A percentile compares a stretch with the other conserved stretches of the same genome.
Evolutionary conservation across 2,888 invertebrate species (phyloP).

Genomic region (Dendrolimus pini): DNA sequence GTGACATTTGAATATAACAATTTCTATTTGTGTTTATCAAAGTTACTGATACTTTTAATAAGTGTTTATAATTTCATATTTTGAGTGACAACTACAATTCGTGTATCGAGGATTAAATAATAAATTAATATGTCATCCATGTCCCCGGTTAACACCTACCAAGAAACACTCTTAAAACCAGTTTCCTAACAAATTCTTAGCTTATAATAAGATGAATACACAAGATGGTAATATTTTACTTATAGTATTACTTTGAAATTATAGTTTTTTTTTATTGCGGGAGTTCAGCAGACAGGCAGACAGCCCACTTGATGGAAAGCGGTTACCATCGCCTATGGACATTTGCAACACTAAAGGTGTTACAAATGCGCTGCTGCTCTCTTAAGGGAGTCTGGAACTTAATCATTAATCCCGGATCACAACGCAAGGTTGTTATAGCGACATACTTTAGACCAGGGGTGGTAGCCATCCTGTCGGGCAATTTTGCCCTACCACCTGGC

Average conservation of each 20-base stretch:
- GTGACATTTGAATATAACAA: too few relatives aligned
- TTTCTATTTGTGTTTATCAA: background rate
- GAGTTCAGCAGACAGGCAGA: too few relatives aligned
- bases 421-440: too few relatives aligned
- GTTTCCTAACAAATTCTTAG: background rate
- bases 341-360: too few relatives aligned
- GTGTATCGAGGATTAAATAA: background rate
- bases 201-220: background rate
- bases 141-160: conserved; percentile 5
- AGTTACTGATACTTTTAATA: background rate
- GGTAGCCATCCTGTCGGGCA: too few relatives aligned
- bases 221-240: background rate
- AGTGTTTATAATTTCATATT: background rate
- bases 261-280: background rate
- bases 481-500: too few relatives aligned
- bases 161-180: background rate
- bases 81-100: background rate
- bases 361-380: too few relatives aligned
- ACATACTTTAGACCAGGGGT: too few relatives aligned
- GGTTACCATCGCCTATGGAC: too few relatives aligned
- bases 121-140: conserved; percentile 5
- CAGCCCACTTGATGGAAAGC: too few relatives aligned
- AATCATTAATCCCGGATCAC: too few relatives aligned
- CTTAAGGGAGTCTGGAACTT: too few relatives aligned
- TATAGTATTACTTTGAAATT: background rate